Conservation (phyloP, 2,113 vertebrate species). For the Xyrauchen texanus region DNA sequence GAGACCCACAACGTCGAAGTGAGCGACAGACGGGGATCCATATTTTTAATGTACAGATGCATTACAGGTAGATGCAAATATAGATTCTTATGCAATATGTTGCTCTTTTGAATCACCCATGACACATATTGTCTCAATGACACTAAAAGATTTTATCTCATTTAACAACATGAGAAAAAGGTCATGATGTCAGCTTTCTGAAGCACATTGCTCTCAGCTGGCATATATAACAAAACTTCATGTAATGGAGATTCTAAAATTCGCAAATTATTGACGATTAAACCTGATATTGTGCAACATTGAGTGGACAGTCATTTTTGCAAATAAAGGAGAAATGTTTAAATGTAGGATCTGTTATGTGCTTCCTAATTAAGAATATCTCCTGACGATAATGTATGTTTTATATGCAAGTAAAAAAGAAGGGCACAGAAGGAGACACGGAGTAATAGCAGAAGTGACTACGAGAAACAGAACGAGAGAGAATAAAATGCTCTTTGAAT, state of each 20-base stretch:
- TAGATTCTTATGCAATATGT: conserved; percentile 12
- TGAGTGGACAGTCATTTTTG: too few relatives aligned
- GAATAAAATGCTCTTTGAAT: conserved; percentile 36
- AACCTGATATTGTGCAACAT: too few relatives aligned
- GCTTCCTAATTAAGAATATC: background rate
- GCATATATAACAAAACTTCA: background rate
- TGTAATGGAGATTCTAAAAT: too few relatives aligned
- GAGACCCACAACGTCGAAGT: too few relatives aligned
- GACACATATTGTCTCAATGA: background rate
- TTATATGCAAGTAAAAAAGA: background rate
- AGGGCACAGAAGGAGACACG: background rate
- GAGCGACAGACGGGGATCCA: too few relatives aligned
- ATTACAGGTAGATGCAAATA: background rate
- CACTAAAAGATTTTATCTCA: conserved; percentile 26
- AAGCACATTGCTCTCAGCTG: background rate
- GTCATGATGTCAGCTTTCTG: background rate
- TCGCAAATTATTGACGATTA: too few relatives aligned
- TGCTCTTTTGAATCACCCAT: background rate
- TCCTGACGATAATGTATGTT: too few relatives aligned
- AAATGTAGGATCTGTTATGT: background rate
- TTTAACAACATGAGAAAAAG: conserved; percentile 13
- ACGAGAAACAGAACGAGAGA: conserved; percentile 18
- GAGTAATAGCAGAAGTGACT: background rate
- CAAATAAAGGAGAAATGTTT: background rate
- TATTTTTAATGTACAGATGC: background rate